A percentile compares a stretch with the other conserved stretches of the same genome.
These are phyloP conservation scores for Chloroceryle amazona DNA, from an alignment of 2,797 vertebrate species.

Conservation along the genomic window DNA sequence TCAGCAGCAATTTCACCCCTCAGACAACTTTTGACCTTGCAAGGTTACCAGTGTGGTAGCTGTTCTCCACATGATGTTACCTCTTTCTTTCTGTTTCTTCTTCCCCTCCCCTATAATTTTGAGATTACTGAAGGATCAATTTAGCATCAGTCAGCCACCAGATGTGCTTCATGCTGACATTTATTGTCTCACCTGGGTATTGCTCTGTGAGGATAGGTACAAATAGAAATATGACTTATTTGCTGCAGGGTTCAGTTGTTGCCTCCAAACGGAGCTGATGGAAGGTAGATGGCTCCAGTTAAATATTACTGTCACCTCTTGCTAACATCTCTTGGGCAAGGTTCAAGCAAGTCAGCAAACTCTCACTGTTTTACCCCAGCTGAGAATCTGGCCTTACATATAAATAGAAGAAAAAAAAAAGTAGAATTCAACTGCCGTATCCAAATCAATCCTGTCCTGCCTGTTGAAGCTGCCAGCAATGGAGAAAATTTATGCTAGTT, in stretches of 20 bases:
- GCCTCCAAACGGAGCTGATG: not conserved
- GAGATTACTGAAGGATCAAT: not conserved
- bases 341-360: not conserved
- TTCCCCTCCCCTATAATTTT: not conserved
- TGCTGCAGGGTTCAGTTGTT: not conserved
- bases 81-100: not conserved
- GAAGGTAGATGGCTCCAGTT: not conserved
- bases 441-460: slow-evolving; percentile 25
- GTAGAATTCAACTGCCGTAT: not conserved
- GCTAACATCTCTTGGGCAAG: not conserved
- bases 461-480: not conserved
- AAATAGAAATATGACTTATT: not conserved
- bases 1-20: not conserved
- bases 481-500: slow-evolving; percentile 21
- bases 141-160: not conserved
- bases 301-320: not conserved
- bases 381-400: not conserved
- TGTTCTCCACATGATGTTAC: not conserved
- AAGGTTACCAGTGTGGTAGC: not conserved
- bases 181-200: not conserved
- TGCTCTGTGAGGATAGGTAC: not conserved
- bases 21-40: not conserved
- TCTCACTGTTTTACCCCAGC: not conserved
- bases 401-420: not conserved
- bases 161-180: not conserved